A percentile compares a stretch with the other conserved stretches of the same genome.
These are phyloP conservation scores for Alcedo quadribrachys DNA, from an alignment of 2,797 vertebrate genomes.

Conservation along the genomic window DNA sequence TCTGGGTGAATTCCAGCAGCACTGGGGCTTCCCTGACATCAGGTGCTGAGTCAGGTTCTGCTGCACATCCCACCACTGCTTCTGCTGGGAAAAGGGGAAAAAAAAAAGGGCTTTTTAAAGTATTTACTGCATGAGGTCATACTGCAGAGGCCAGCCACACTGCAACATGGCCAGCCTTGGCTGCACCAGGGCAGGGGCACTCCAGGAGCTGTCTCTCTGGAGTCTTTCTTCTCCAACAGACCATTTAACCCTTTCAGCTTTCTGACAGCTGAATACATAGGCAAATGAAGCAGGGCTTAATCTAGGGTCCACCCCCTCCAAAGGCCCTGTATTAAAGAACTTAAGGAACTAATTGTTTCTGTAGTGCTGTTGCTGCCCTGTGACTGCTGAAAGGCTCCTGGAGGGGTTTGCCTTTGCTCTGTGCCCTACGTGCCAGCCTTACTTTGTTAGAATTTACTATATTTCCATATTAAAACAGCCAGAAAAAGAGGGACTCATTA, in stretches of 20 bases:
- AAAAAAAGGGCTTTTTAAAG: background rate
- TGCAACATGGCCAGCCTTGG: background rate
- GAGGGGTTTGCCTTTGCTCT: constrained; percentile 15
- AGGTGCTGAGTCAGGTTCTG: constrained; percentile 53
- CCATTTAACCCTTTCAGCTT: constrained; percentile 41
- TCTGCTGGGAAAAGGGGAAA: background rate
- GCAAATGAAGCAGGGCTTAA: constrained; percentile 55
- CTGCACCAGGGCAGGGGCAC: background rate
- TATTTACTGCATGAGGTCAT: background rate
- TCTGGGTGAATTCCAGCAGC: background rate
- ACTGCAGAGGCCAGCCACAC: background rate
- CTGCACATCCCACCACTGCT: background rate
- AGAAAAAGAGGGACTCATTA: constrained; percentile 57
- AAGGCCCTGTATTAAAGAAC: constrained; percentile 26
- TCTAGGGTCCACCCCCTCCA: constrained; percentile 33
- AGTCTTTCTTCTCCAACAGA: constrained; percentile 19
- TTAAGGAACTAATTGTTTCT: constrained; percentile 52
- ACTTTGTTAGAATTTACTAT: constrained; percentile 39
- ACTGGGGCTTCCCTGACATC: background rate
- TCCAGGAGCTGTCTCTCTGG: background rate
- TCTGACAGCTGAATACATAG: constrained; percentile 43
- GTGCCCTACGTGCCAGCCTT: background rate
- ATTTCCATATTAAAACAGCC: constrained; percentile 52
- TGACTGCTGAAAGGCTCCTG: constrained; percentile 2
- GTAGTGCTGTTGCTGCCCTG: constrained; percentile 12